A percentile compares a stretch with the other conserved stretches of the same genome.
Conservation (phyloP, 2,888 invertebrate species). For the Acanthosepion lycidas region DNA sequence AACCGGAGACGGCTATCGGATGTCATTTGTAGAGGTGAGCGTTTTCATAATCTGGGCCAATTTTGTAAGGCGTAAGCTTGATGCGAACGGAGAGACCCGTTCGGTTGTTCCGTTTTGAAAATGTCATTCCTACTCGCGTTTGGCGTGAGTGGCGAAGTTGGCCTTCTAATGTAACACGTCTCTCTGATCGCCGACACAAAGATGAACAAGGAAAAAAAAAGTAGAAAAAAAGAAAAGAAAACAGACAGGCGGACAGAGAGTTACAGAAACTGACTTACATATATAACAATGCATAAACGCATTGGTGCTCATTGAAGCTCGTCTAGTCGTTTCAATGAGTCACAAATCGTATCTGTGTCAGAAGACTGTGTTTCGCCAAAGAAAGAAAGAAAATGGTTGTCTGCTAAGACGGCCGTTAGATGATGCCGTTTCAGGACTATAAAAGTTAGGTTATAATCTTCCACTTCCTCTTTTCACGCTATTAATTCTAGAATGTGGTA, state of each 20-base stretch:
- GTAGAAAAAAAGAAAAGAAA: rapidly evolving
- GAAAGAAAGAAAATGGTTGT: too few species aligned
- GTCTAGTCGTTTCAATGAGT: too few species aligned
- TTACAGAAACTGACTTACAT: not conserved
- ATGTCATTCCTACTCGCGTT: not conserved
- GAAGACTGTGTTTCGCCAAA: too few species aligned
- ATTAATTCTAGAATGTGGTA: too few species aligned
- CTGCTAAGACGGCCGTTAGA: too few species aligned
- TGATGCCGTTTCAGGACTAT: too few species aligned
- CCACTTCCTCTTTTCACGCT: too few species aligned
- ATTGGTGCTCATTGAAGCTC: too few species aligned
- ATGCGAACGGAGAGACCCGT: not conserved
- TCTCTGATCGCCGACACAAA: not conserved
- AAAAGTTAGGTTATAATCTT: too few species aligned
- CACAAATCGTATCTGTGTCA: too few species aligned
- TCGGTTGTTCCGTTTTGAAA: not conserved
- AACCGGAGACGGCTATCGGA: not conserved
- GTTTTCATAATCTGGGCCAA: not conserved
- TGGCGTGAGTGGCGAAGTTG: not conserved
- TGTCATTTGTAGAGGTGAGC: not conserved
- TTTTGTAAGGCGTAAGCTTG: not conserved
- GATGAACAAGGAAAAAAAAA: not conserved
- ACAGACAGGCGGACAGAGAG: not conserved
- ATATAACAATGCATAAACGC: too few species aligned
- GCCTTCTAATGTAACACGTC: not conserved